Conservation (phyloP, 2,888 invertebrate genomes). For the Cyaniris semiargus region DNA sequence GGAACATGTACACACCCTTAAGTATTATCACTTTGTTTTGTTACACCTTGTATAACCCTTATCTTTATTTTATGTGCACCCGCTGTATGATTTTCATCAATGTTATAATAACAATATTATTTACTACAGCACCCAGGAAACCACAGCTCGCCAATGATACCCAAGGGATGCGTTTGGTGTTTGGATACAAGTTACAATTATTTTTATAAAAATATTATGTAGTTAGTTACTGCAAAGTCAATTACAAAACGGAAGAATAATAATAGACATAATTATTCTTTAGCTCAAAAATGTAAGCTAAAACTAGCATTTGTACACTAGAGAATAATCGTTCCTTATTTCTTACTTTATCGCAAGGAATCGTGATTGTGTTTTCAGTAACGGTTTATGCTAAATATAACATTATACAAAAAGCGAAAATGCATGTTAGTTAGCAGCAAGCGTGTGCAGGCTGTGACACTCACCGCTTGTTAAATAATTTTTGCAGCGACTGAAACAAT, state of each 20-base stretch:
- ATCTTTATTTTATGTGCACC: too few species aligned
- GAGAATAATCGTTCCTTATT: neutral
- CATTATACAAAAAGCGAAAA: neutral
- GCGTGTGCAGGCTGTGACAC: conserved; percentile 33
- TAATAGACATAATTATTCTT: too few species aligned
- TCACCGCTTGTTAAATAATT: conserved; percentile 59
- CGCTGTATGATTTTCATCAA: neutral
- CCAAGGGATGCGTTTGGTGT: neutral
- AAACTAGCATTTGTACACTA: neutral
- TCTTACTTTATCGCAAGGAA: too few species aligned
- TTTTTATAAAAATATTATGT: too few species aligned
- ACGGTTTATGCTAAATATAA: too few species aligned
- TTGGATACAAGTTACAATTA: neutral
- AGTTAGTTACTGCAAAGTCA: too few species aligned
- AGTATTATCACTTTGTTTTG: too few species aligned
- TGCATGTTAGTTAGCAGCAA: conserved; percentile 6
- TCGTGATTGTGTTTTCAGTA: too few species aligned
- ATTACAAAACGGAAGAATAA: neutral
- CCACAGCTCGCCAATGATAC: neutral
- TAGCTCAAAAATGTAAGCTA: too few species aligned
- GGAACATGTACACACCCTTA: too few species aligned
- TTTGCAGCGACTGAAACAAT: conserved; percentile 78
- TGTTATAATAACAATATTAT: neutral
- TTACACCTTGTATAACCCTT: too few species aligned
- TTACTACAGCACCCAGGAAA: neutral